Base-by-base conservation (phyloP, 2,113 vertebrate species). In the Oryzias melastigma region DNA sequence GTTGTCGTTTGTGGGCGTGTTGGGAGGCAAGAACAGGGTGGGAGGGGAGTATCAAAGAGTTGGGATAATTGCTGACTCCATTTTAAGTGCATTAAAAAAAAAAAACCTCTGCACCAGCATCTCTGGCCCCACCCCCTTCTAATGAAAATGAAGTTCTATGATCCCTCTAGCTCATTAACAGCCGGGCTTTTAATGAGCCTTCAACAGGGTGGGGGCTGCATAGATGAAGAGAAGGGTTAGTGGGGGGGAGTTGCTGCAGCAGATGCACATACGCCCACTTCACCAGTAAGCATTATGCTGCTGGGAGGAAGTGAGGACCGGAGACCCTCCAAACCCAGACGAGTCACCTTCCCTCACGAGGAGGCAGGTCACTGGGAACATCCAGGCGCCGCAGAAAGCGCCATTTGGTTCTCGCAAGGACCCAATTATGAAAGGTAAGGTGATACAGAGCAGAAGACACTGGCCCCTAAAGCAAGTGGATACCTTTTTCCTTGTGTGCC, bases 111-210 rank as follows among this genome's bases (percentile, higher is more conserved):
- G 81, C 80, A 69, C 59, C 83, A 84, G 82, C 87, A 89, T 90
- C 85, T 87, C 81, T 78, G 80, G 77, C 73, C 59, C 81, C 82
- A 77, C 50, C 68, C 71, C 40, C 65, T 51, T 71, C 68, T 83
- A 85, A 93, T 90, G 88, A 90, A 87, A 87, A 85, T 82, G 77
- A 87, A 81, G 83, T 89, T 90, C 78, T 88, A 78, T 89, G 91
- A 92, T 91, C 90, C 85, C 86, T 86, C 85, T 93, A 92, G 90
- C 89, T 92, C 89, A 92, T 92, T 92, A 93, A 91, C 90, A 91
- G 89, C 76, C 88, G 87, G 90, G 85, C 83, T 88, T 86, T 91
- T 93, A 93, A 93, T 93, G 91, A 92, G 89, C 84, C 89, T 92
- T 90, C 90, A 88, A 81, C 83, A 85, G 78, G 87, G 85, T 75